These are phyloP conservation scores for Machimus rusticus DNA, from an alignment of 2,888 invertebrate genomes.

Conservation along the genomic window DNA sequence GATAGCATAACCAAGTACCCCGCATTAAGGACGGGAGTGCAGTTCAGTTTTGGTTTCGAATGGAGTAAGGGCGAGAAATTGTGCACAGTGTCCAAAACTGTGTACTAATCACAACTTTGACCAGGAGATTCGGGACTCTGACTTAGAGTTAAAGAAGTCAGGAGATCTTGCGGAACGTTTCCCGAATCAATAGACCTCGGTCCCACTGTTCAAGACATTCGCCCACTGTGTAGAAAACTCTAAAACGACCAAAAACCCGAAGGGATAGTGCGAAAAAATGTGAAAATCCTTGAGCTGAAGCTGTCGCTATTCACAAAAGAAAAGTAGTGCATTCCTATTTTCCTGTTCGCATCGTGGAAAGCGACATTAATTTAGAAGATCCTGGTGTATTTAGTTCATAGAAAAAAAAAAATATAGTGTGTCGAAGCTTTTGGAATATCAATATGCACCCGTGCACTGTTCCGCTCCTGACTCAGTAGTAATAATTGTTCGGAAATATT, in stretches of 20 bases:
- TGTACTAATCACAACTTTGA: slow-evolving; percentile 7
- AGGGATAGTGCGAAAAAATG: background rate
- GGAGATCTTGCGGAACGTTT: background rate
- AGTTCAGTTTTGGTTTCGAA: slow-evolving; percentile 63
- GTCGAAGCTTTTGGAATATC: background rate
- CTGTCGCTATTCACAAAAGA: background rate
- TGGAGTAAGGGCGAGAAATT: slow-evolving; percentile 54
- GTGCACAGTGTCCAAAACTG: background rate
- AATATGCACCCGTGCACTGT: background rate
- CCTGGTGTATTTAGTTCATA: slow-evolving; percentile 10
- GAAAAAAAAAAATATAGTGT: background rate
- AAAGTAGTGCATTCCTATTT: background rate
- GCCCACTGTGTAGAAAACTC: background rate
- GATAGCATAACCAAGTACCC: slow-evolving; percentile 44
- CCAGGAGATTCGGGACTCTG: background rate
- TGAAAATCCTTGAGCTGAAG: background rate
- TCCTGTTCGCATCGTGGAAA: background rate
- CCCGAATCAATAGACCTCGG: background rate
- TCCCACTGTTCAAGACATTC: background rate
- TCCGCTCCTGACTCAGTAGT: background rate
- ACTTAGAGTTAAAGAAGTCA: background rate
- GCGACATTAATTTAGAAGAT: background rate
- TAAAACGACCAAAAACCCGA: background rate
- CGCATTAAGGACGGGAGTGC: slow-evolving; percentile 46
- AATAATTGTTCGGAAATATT: background rate